Evolutionary conservation across 2,113 vertebrate species (phyloP), one percentile per base, ranked within the genome.

Genomic region (Chrysemys picta): DNA sequence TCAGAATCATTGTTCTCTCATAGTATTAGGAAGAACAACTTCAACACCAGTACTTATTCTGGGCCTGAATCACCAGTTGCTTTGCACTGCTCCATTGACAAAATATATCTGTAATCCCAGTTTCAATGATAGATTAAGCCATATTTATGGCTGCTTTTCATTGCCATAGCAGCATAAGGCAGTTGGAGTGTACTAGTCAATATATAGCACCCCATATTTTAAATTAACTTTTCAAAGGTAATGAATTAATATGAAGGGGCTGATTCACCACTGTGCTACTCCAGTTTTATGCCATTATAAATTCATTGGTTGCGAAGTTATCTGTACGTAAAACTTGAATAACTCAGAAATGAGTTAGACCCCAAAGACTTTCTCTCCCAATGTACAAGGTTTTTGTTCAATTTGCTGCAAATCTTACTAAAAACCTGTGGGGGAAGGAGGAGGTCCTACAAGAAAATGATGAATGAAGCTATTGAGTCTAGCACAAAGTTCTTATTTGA

Each of bases 21-120:
- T 25, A 50, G 49, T 50, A 93, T 82, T 90, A 88, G 84, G 21
- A 2, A 93, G 21, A 96, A 84, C 38, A 45, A 84, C 90, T 95
- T 93, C 89, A 1, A 22, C 85, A 54, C 8, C 9, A 4, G n/a
- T 57, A 31, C 91, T 50, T 50, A 38, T 57, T 91, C 21, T 56
- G 10, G 62, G 56, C 27, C 52, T 80, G 75, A 95, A 59, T 89
- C 53, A 78, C 52, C 17, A 53, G 52, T 19, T 53, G 17, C 52
- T 53, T 53, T 53, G 6, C 6, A 53, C 52, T 19, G 52, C 52
- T 53, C 52, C 52, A 53, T 53, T 53, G 52, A 53, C 52, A 53
- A 53, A 53, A 53, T 42, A 53, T 7, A 53, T 53, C 13, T 78
- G 47, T 78, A 84, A 83, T 4, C 56, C 80, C 16, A 22, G 80